A percentile compares a stretch with the other conserved stretches of the same genome.
Conservation (phyloP, 2,113 vertebrate genomes). For the Nanorana parkeri region DNA sequence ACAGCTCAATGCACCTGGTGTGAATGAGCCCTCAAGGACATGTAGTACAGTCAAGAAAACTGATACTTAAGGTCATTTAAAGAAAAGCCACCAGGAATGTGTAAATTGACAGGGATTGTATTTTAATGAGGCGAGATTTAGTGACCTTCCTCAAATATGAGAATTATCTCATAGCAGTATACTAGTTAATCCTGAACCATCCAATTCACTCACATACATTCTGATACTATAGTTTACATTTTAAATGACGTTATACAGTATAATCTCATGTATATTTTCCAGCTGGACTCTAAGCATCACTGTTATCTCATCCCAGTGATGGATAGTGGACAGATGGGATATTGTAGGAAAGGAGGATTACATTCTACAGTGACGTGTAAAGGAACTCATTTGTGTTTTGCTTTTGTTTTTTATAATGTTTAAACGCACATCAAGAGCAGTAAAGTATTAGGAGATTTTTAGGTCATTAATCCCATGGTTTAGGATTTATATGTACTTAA, state of each 20-base stretch:
- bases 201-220: too few species aligned
- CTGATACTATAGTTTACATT: background rate
- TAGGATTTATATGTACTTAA: constrained; percentile 29
- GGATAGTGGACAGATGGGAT: constrained; percentile 45
- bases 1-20: too few species aligned
- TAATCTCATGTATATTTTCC: background rate
- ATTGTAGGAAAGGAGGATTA: constrained; percentile 33
- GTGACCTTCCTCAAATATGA: too few species aligned
- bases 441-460: constrained; percentile 33
- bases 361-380: constrained; percentile 31
- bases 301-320: constrained; percentile 1
- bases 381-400: constrained; percentile 9
- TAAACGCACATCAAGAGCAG: background rate
- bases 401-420: constrained; percentile 23
- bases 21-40: too few species aligned
- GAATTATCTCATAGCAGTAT: too few species aligned
- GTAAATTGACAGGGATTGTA: too few species aligned
- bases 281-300: background rate
- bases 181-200: too few species aligned
- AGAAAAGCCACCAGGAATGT: too few species aligned
- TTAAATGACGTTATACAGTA: background rate
- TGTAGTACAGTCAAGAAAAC: too few species aligned
- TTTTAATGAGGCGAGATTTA: too few species aligned
- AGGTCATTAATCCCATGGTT: constrained; percentile 30
- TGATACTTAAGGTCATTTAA: too few species aligned